phyloP scores from a whole-genome alignment of 2,797 vertebrate genomes.

The Kryptopterus vitreolus region DNA sequence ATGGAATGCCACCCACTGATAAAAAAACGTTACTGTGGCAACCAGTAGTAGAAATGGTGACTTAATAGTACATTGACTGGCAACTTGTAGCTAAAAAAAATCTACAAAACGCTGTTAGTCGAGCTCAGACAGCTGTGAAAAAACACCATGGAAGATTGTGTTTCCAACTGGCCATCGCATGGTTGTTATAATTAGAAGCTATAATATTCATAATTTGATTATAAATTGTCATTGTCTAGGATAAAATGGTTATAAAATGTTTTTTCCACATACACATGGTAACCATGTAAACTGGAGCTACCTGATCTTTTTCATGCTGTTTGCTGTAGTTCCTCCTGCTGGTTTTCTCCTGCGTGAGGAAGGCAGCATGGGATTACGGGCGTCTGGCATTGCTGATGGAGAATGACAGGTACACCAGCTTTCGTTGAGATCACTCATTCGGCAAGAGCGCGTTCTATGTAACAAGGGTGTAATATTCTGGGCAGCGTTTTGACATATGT shows the following conservation, averaged over 20 bases:
- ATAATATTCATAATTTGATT: neutral
- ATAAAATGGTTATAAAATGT: neutral
- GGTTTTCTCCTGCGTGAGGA: conserved; percentile 94
- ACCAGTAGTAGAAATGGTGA: too few relatives aligned
- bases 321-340: conserved; percentile 82
- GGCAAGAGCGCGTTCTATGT: neutral
- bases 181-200: neutral
- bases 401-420: conserved; percentile 84
- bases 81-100: too few relatives aligned
- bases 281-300: neutral
- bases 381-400: conserved; percentile 93
- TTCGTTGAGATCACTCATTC: neutral
- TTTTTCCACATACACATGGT: conserved; percentile 1
- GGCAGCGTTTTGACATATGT: neutral
- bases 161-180: too few relatives aligned
- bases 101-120: too few relatives aligned
- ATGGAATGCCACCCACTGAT: too few relatives aligned
- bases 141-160: too few relatives aligned
- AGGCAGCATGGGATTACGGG: conserved; percentile 96
- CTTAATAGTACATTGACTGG: too few relatives aligned
- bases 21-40: too few relatives aligned
- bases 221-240: neutral
- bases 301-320: conserved; percentile 30
- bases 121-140: too few relatives aligned
- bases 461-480: neutral